Conservation (phyloP, 2,797 vertebrate genomes). For the Falco berigora region DNA sequence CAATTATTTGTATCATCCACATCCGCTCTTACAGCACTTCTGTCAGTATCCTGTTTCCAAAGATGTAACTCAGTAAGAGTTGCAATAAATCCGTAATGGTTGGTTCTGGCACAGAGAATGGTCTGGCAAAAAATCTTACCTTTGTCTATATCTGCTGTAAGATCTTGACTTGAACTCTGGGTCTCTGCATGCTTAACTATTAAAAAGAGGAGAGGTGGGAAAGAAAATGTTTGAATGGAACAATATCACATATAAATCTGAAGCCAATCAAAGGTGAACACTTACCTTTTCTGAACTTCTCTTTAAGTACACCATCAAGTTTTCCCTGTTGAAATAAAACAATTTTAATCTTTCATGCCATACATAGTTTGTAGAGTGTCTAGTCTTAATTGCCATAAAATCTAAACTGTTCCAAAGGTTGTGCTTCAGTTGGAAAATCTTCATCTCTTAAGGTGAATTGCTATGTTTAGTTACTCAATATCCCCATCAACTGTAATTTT, state of each 20-base stretch:
- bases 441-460: neutral
- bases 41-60: neutral
- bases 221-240: neutral
- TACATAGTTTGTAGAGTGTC: neutral
- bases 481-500: neutral
- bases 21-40: neutral
- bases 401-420: neutral
- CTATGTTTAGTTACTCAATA: neutral
- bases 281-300: constrained; percentile 81
- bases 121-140: constrained; percentile 70
- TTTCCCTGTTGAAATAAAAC: constrained; percentile 74
- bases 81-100: neutral
- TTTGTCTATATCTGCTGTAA: constrained; percentile 80
- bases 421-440: neutral
- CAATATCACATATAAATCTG: neutral
- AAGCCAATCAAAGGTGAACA: neutral
- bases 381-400: neutral
- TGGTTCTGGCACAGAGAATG: neutral
- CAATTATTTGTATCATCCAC: neutral
- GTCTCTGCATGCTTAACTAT: constrained; percentile 78
- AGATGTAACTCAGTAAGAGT: neutral
- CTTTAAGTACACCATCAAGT: constrained; percentile 75
- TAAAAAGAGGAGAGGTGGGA: neutral
- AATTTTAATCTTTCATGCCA: neutral
- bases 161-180: constrained; percentile 74